phyloP scores from a whole-genome alignment of 2,888 invertebrate species.

The Thecophora atra region DNA sequence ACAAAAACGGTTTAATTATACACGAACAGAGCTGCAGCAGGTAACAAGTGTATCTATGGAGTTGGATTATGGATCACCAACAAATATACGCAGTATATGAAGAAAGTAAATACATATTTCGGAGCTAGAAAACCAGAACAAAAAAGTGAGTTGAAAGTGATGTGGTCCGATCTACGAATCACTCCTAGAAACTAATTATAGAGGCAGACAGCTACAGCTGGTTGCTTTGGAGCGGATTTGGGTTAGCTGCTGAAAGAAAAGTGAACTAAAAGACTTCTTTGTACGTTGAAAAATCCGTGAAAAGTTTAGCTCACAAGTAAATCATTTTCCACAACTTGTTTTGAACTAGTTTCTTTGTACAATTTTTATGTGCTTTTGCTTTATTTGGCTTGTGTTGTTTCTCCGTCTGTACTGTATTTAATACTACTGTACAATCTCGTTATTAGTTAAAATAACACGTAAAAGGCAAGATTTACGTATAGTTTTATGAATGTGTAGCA shows the following conservation, averaged over 20 bases:
- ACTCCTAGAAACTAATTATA: slow-evolving; percentile 25
- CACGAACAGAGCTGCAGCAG: not conserved
- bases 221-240: not conserved
- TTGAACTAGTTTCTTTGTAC: slow-evolving; percentile 1
- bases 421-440: not conserved
- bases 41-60: not conserved
- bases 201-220: slow-evolving; percentile 18
- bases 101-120: slow-evolving; percentile 21
- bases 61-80: slow-evolving; percentile 26
- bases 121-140: slow-evolving; percentile 6
- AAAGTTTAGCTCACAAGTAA: not conserved
- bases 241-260: slow-evolving; percentile 9
- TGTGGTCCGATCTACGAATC: slow-evolving; percentile 14
- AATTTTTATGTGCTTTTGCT: not conserved
- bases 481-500: too few species aligned
- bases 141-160: slow-evolving; percentile 30
- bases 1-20: too few species aligned
- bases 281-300: slow-evolving; percentile 1
- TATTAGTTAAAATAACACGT: too few species aligned
- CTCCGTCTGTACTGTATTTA: not conserved
- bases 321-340: slow-evolving; percentile 13
- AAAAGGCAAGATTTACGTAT: too few species aligned
- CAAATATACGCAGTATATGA: slow-evolving; percentile 11
- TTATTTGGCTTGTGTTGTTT: slow-evolving; percentile 1
- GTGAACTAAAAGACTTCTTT: not conserved